Conservation (phyloP, 1,140 invertebrate species). For the Copidosoma floridanum region DNA sequence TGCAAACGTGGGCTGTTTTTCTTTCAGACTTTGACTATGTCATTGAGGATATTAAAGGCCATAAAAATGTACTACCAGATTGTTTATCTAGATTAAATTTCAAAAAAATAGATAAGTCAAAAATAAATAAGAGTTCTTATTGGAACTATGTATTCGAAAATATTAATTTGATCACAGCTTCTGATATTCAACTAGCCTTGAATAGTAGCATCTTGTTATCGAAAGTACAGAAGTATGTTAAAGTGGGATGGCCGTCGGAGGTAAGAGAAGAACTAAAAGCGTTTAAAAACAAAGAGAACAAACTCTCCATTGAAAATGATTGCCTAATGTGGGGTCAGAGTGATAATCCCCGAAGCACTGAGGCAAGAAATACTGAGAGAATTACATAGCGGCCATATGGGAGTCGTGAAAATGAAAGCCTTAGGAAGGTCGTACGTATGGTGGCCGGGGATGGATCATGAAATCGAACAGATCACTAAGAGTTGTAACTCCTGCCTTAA, state of each 20-base stretch:
- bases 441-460: conserved; percentile 55
- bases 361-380: conserved; percentile 42
- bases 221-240: conserved; percentile 19
- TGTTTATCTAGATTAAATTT: background rate
- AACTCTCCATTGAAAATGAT: background rate
- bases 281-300: background rate
- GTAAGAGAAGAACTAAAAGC: conserved; percentile 11
- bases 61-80: background rate
- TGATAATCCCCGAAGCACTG: conserved; percentile 47
- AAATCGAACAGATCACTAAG: no score
- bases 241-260: background rate
- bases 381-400: conserved; percentile 55
- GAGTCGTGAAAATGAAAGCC: conserved; percentile 58
- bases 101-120: no score
- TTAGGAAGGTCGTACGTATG: conserved; percentile 54
- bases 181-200: no score
- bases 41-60: background rate
- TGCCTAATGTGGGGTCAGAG: conserved; percentile 24
- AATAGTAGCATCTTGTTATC: no score
- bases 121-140: no score
- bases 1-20: background rate
- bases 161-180: no score
- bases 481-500: conserved; percentile 44
- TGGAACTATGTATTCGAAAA: no score
- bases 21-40: background rate